Evolutionary conservation across 2,797 vertebrate species (phyloP), one percentile per base, ranked within the genome.

Genomic region (Brachyalestes nurse): DNA sequence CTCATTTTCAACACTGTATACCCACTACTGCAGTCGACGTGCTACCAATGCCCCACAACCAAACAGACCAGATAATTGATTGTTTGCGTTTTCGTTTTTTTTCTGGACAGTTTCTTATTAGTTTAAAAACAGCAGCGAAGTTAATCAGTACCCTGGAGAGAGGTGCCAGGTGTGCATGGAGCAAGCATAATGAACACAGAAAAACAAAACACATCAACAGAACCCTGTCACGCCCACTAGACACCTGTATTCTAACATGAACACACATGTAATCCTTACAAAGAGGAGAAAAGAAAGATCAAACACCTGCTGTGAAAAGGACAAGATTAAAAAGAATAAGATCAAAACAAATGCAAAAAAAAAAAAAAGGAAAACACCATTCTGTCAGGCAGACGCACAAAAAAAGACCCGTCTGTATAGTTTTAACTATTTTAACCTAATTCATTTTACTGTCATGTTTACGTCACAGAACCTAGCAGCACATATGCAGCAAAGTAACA

Each of bases 111-210:
- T 2, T 40, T 40, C 3, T 7, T 72, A n/a, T 34, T 14, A 23
- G 42, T 49, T 34, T 40, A 5, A 6, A 38, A 65, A 19, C 12
- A 23, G 3, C 19, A 23, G n/a, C 6, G 2, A 21, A 67, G 65
- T 12, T 47, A 69, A 69, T 69, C 42, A 40, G 17, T 16, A 65
- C 28, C 34, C 65, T 69, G 64, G 62, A 38, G 49, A 72, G 25
- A 9, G 6, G 25, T 4, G 28, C 16, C 67, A 72, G 28, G 71
- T 57, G 71, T 34, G 38, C 38, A 3, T 13, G 23, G 21, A 38
- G 16, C 16, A 14, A 17, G 28, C 51, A n/a, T 1, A n/a, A 34
- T 57, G 16, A 40, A 19, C 71, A 57, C 34, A 55, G 17, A 19
- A 9, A 19, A 40, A 57, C 28, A n/a, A 28, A 71, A 53, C 47